Conservation (phyloP, 2,797 vertebrate genomes). For the Micrastur ruficollis region DNA sequence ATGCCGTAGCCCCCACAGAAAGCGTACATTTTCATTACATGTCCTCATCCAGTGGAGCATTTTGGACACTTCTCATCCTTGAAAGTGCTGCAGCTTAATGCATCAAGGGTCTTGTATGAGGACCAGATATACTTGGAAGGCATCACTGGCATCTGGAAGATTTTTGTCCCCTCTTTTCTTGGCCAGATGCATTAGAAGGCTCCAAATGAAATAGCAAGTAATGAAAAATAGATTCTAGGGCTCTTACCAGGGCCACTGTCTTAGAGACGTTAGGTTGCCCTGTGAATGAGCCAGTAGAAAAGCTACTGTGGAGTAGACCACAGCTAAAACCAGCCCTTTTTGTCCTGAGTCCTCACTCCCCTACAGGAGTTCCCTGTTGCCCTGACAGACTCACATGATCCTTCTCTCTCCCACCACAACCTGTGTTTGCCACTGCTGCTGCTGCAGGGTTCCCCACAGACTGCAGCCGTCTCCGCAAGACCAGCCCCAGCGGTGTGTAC, state of each 20-base stretch:
- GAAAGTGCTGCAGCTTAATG: not conserved
- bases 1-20: not conserved
- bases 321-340: not conserved
- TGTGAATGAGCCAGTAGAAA: not conserved
- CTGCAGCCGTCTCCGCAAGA: constrained; percentile 45
- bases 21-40: not conserved
- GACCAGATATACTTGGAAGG: not conserved
- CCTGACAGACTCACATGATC: not conserved
- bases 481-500: constrained; percentile 58
- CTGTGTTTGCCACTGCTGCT: not conserved
- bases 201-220: not conserved
- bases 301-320: not conserved
- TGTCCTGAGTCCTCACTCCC: not conserved
- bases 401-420: not conserved
- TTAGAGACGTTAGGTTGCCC: not conserved
- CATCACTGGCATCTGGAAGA: not conserved
- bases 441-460: constrained; percentile 23
- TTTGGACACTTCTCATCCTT: not conserved
- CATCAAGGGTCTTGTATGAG: not conserved
- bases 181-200: not conserved
- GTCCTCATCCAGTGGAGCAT: not conserved
- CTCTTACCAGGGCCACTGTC: not conserved
- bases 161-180: not conserved
- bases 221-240: not conserved
- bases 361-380: not conserved